Evolutionary conservation across 2,888 invertebrate species (phyloP).

Genomic region (Ptilodon capucinus): DNA sequence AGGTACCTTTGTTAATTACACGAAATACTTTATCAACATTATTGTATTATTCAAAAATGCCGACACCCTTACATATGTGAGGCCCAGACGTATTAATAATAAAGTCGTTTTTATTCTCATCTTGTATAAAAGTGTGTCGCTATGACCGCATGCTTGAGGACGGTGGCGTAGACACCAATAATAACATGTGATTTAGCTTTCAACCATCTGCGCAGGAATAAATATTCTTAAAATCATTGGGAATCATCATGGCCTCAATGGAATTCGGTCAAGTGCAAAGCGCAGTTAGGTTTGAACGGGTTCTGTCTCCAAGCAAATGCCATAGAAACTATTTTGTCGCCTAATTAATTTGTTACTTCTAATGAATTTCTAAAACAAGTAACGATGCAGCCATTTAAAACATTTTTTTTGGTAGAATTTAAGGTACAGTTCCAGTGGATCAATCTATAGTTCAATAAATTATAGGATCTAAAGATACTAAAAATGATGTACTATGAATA

Average conservation of each 20-base stretch:
- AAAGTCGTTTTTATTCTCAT: slow-evolving; percentile 19
- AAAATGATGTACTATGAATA: too few species aligned
- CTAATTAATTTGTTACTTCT: too few species aligned
- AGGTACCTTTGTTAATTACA: background rate
- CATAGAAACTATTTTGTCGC: too few species aligned
- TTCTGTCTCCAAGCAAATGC: background rate
- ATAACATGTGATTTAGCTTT: slow-evolving; percentile 13
- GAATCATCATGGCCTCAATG: background rate
- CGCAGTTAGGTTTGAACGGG: background rate
- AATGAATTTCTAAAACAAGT: too few species aligned
- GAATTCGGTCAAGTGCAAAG: slow-evolving; percentile 1
- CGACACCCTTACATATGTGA: too few species aligned
- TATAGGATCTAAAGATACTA: too few species aligned
- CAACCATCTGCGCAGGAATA: slow-evolving; percentile 1
- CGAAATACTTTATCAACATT: background rate
- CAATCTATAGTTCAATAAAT: too few species aligned
- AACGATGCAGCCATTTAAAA: too few species aligned
- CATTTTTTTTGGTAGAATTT: too few species aligned
- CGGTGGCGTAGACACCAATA: slow-evolving; percentile 20
- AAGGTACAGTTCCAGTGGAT: too few species aligned
- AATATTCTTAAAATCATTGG: background rate
- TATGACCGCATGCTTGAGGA: slow-evolving; percentile 11
- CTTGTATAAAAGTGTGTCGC: slow-evolving; percentile 19
- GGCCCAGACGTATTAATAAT: slow-evolving; percentile 6
- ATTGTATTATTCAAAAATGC: background rate